Percentiles rank a stretch among this genome's conserved stretches.
phyloP scores from a whole-genome alignment of 2,113 vertebrate species.

The Ursus arctos region DNA sequence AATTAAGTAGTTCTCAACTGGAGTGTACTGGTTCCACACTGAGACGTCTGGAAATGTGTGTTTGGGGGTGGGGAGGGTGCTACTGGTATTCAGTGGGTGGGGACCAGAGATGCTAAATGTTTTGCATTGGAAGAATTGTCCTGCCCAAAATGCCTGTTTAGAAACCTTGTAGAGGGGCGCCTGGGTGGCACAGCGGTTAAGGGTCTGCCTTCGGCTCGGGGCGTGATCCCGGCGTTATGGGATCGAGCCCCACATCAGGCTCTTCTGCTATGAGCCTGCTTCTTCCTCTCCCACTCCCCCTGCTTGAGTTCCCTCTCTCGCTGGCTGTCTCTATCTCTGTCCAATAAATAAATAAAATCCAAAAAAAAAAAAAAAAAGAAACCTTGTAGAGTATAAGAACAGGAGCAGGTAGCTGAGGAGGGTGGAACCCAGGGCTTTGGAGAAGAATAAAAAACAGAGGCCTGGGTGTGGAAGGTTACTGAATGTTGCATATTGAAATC shows the following conservation, averaged over 20 bases:
- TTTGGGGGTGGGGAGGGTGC: background rate
- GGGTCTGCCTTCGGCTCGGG: too few relatives aligned
- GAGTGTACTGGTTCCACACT: background rate
- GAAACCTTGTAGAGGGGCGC: background rate
- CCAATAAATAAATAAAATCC: too few relatives aligned
- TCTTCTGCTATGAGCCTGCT: too few relatives aligned
- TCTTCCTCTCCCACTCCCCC: too few relatives aligned
- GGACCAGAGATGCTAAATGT: background rate
- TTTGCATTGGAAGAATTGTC: background rate
- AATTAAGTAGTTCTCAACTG: background rate
- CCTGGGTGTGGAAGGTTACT: background rate
- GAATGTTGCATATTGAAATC: background rate
- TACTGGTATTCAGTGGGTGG: background rate
- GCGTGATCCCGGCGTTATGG: too few relatives aligned
- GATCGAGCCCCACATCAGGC: too few relatives aligned
- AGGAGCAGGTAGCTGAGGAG: background rate
- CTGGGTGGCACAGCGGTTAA: too few relatives aligned
- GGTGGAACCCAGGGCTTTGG: background rate
- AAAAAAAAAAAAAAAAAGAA: background rate
- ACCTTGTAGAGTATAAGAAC: background rate
- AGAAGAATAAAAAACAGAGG: background rate
- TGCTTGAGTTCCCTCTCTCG: too few relatives aligned
- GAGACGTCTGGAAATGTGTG: background rate
- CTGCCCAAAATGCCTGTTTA: background rate
- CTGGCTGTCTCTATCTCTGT: too few relatives aligned